Conservation (phyloP, 2,113 vertebrate species). For the Pheucticus melanocephalus region DNA sequence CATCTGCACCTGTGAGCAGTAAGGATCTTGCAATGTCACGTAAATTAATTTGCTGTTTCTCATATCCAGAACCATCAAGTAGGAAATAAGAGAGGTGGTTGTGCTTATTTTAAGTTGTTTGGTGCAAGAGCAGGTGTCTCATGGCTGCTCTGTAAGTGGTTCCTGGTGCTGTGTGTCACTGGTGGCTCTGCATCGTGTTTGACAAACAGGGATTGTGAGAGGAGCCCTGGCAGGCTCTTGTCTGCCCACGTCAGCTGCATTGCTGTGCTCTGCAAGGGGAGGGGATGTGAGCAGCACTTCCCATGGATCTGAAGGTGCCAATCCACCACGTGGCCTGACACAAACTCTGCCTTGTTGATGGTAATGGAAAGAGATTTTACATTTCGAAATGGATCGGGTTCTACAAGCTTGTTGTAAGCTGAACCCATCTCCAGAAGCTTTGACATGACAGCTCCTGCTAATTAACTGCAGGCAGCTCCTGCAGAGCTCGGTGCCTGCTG, state of each 20-base stretch:
- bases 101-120: background rate
- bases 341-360: constrained; percentile 6
- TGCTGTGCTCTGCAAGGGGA: background rate
- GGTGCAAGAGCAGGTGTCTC: background rate
- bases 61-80: background rate
- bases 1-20: background rate
- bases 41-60: background rate
- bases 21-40: background rate
- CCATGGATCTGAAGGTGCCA: background rate
- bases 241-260: background rate
- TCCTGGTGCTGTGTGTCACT: background rate
- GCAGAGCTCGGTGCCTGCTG: background rate
- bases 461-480: constrained; percentile 40
- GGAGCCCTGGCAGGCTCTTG: background rate
- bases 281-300: background rate
- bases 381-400: constrained; percentile 21
- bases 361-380: constrained; percentile 55
- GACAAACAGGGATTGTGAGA: background rate
- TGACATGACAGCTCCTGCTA: constrained; percentile 38
- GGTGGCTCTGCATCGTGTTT: background rate
- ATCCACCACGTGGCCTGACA: background rate
- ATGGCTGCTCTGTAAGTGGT: fast-evolving
- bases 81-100: background rate
- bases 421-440: background rate
- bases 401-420: constrained; percentile 1